Conservation (phyloP, 1,140 invertebrate genomes). For the Caerostris darwini region DNA sequence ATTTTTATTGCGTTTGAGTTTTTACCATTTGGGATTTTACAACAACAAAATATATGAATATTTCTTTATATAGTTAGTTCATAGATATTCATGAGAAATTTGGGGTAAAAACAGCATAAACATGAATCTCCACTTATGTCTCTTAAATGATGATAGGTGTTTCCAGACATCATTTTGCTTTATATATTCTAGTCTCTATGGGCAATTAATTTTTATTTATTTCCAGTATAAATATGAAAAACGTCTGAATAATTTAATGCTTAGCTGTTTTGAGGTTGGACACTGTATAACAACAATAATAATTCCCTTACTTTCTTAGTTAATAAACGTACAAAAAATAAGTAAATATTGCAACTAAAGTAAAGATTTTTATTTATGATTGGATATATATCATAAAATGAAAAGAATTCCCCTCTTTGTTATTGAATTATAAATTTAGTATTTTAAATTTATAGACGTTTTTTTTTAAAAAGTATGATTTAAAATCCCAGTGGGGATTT, state of each 20-base stretch:
- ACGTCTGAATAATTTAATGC: not conserved
- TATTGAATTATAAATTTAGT: too few species aligned
- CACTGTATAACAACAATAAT: not conserved
- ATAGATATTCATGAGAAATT: not conserved
- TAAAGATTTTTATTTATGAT: too few species aligned
- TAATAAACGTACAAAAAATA: too few species aligned
- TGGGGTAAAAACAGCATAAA: not conserved
- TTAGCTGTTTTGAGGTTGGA: not conserved
- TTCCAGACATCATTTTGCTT: not conserved
- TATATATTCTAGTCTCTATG: not conserved
- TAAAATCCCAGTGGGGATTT: too few species aligned
- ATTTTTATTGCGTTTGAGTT: not conserved
- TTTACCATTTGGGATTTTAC: not conserved
- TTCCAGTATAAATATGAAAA: not conserved
- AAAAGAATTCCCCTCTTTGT: too few species aligned
- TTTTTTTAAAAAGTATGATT: too few species aligned
- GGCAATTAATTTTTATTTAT: not conserved
- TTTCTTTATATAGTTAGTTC: not conserved
- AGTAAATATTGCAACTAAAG: too few species aligned
- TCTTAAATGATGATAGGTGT: not conserved
- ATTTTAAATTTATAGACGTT: too few species aligned
- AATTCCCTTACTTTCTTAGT: not conserved
- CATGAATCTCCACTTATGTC: not conserved
- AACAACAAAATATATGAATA: not conserved
- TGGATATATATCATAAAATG: too few species aligned